phyloP scores from a whole-genome alignment of 2,888 invertebrate species.

The Prostheceraeus crozeri region DNA sequence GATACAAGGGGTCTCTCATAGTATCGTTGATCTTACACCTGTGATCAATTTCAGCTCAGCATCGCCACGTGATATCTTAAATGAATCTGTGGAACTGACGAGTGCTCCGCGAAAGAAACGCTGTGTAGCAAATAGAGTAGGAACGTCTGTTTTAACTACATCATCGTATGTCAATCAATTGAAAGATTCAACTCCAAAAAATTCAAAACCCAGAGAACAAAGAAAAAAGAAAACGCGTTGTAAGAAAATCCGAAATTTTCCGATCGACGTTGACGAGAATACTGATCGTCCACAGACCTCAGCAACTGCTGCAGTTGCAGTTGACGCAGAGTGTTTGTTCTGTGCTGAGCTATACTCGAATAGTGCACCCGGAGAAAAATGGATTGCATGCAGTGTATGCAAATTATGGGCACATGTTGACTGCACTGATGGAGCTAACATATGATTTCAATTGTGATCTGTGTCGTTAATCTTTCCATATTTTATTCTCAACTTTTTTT shows the following conservation, averaged over 20 bases:
- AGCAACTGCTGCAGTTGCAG: no score
- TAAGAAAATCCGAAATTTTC: not conserved
- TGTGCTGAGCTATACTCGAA: not conserved
- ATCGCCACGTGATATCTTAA: no score
- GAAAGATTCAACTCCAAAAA: no score
- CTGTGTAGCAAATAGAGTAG: no score
- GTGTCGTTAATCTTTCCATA: constrained; percentile 14
- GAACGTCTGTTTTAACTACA: no score
- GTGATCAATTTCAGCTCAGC: no score
- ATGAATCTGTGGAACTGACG: no score
- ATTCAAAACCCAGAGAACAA: not conserved
- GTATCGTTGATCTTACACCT: no score
- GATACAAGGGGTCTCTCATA: no score
- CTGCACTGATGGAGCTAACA: not conserved
- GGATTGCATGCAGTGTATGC: not conserved
- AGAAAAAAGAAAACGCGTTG: not conserved
- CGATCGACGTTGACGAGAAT: not conserved
- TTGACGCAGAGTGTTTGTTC: constrained; percentile 13
- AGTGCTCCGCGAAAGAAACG: no score
- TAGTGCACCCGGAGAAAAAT: not conserved
- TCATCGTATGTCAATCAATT: no score
- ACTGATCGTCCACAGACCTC: not conserved
- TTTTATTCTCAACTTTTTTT: no score
- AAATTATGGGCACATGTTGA: constrained; percentile 14
- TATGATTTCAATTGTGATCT: constrained; percentile 8